Conservation (phyloP, 2,888 invertebrate genomes). For the Watsonalla binaria region DNA sequence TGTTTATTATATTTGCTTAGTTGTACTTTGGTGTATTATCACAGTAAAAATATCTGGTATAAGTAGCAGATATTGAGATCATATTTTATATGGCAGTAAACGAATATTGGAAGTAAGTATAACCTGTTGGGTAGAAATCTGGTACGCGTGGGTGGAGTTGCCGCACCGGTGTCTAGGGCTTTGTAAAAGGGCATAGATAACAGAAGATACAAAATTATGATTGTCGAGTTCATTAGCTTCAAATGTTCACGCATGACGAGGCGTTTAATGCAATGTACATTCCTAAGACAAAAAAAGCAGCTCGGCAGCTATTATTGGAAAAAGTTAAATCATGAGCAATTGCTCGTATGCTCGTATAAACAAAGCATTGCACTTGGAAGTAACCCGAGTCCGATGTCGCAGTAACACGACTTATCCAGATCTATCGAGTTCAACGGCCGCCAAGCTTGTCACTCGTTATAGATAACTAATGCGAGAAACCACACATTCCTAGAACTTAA, state of each 20-base stretch:
- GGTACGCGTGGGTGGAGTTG: slow-evolving; percentile 48
- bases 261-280: background rate
- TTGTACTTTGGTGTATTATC: too few species aligned
- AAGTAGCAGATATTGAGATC: too few species aligned
- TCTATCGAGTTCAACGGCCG: slow-evolving; percentile 47
- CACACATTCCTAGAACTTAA: slow-evolving; percentile 37
- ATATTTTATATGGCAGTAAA: slow-evolving; percentile 6
- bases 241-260: background rate
- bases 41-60: too few species aligned
- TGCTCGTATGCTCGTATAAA: background rate
- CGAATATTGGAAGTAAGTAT: slow-evolving; percentile 22
- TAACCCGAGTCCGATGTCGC: slow-evolving; percentile 27
- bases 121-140: slow-evolving; percentile 54
- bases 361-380: slow-evolving; percentile 11
- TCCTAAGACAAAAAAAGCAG: too few species aligned
- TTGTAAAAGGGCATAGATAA: slow-evolving; percentile 13
- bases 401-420: slow-evolving; percentile 35
- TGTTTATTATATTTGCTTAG: too few species aligned
- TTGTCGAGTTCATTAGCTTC: background rate
- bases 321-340: background rate
- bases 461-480: slow-evolving; percentile 57
- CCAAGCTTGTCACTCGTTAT: slow-evolving; percentile 17
- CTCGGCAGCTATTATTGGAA: background rate
- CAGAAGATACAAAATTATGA: slow-evolving; percentile 13
- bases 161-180: slow-evolving; percentile 32